Conservation (phyloP, 1,140 invertebrate genomes). For the Achatina immaculata region DNA sequence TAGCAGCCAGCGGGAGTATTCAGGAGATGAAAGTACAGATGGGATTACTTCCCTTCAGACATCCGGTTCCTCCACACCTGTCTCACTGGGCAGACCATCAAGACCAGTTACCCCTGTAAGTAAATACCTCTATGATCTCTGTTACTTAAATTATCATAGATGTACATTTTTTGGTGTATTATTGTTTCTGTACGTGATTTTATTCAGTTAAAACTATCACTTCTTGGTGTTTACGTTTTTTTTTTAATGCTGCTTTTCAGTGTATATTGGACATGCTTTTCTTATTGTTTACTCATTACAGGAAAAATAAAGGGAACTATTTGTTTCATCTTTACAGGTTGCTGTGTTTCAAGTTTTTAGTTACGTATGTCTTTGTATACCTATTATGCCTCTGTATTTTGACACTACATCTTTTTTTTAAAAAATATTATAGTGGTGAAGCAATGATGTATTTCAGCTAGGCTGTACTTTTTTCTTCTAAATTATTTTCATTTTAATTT, state of each 20-base stretch:
- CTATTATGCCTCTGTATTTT: not conserved
- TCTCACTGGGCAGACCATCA: not conserved
- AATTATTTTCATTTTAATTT: no score
- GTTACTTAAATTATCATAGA: no score
- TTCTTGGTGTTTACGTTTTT: not conserved
- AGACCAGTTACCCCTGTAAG: conserved; percentile 1
- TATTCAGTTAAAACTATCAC: not conserved
- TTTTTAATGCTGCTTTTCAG: not conserved
- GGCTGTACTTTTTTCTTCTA: no score
- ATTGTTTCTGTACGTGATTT: not conserved
- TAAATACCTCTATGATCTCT: no score
- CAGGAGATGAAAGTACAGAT: not conserved
- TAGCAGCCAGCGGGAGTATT: not conserved
- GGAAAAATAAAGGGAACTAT: not conserved
- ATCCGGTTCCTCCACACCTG: not conserved
- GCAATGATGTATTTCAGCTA: no score
- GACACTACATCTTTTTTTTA: not conserved
- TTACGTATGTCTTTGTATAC: not conserved
- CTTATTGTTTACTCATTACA: not conserved
- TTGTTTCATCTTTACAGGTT: not conserved
- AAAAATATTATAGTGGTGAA: not conserved
- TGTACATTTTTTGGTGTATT: no score
- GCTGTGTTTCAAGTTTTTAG: not conserved
- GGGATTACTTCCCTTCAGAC: not conserved
- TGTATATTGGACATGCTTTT: not conserved